A percentile compares a stretch with the other conserved stretches of the same genome.
phyloP scores from a whole-genome alignment of 2,888 invertebrate species.

The Coelinius sp. region DNA sequence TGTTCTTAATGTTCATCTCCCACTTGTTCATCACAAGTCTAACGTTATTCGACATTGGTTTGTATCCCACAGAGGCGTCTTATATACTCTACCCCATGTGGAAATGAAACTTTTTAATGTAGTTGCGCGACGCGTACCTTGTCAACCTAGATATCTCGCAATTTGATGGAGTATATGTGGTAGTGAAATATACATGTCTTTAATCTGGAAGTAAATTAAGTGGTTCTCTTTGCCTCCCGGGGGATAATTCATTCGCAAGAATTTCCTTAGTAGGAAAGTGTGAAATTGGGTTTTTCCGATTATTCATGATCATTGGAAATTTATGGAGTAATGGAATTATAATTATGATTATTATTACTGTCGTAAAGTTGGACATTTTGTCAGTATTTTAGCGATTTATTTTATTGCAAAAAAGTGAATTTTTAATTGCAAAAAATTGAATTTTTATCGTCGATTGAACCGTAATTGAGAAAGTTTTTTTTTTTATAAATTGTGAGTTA shows the following conservation, averaged over 20 bases:
- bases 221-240: neutral
- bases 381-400: constrained; percentile 6
- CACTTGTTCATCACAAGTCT: constrained; percentile 8
- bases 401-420: neutral
- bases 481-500: constrained; percentile 3
- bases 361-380: neutral
- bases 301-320: neutral
- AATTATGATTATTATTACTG: neutral
- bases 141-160: constrained; percentile 25
- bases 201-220: neutral
- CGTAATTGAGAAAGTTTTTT: neutral
- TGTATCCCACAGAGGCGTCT: constrained; percentile 16
- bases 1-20: neutral
- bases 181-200: neutral
- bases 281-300: neutral
- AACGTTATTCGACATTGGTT: constrained; percentile 3
- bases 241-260: neutral
- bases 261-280: constrained; percentile 6
- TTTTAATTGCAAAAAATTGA: neutral
- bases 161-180: constrained; percentile 4
- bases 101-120: constrained; percentile 52
- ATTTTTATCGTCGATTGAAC: neutral
- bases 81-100: constrained; percentile 4
- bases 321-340: constrained; percentile 9
- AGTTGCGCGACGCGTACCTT: constrained; percentile 44